Percentiles rank a stretch among this genome's conserved stretches.
Conservation (phyloP, 1,140 invertebrate species). For the Chlorops oryzae region DNA sequence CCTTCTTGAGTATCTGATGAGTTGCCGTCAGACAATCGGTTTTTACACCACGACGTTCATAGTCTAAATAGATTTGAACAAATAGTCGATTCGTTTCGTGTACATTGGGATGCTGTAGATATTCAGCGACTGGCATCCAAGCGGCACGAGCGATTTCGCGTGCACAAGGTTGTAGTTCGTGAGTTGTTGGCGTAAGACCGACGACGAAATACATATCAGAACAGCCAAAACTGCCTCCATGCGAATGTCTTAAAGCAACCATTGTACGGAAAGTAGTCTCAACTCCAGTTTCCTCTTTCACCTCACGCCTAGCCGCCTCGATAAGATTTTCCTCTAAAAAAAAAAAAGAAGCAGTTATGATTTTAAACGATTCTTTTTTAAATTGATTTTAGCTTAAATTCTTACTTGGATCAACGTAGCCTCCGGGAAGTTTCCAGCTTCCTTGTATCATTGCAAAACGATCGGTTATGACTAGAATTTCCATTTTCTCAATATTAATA, state of each 20-base stretch:
- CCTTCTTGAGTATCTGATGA: constrained; percentile 36
- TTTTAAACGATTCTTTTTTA: no score
- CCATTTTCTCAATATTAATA: constrained; percentile 67
- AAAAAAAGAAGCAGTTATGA: constrained; percentile 1
- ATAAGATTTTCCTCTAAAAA: constrained; percentile 70
- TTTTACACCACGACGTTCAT: constrained; percentile 55
- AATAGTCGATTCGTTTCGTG: constrained; percentile 66
- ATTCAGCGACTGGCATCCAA: constrained; percentile 82
- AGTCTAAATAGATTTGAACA: constrained; percentile 60
- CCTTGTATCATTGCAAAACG: constrained; percentile 56
- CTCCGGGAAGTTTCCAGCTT: constrained; percentile 87
- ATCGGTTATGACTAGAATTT: constrained; percentile 76
- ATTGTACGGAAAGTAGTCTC: constrained; percentile 67
- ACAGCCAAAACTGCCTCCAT: constrained; percentile 64
- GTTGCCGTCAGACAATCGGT: constrained; percentile 48
- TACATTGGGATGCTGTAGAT: constrained; percentile 63
- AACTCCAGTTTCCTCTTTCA: constrained; percentile 84
- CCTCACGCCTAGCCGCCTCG: constrained; percentile 75
- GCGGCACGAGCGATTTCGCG: constrained; percentile 67
- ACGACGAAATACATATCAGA: constrained; percentile 80
- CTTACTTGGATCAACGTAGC: constrained; percentile 77
- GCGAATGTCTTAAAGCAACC: constrained; percentile 69
- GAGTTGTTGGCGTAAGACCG: constrained; percentile 60
- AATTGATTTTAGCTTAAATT: neutral
- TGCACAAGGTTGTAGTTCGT: constrained; percentile 60